Evolutionary conservation across 1,140 invertebrate species (phyloP), one percentile per base, ranked within the genome.

Genomic region (Rhagoletis zephyria): DNA sequence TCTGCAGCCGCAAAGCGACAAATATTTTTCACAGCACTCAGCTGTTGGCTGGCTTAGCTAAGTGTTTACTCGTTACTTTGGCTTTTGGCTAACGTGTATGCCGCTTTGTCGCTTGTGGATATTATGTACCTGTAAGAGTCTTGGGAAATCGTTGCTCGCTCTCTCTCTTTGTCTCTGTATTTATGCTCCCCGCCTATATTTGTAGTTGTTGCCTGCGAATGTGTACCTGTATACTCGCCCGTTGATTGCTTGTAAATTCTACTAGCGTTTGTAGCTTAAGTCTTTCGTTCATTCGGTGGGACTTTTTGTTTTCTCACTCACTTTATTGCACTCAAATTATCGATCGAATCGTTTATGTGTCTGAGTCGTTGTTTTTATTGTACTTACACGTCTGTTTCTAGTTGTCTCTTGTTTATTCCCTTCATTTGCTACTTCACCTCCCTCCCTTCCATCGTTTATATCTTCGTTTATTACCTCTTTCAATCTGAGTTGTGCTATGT

Each of bases 51-150:
- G 14, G 67, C 30, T 45, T 16, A 3, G 67, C 5, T 56, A 10
- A 12, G 40, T 45, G 14, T 74, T 81, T 81, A 81, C 74, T 81
- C 74, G 74, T 59, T 81, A 81, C 74, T 81, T 81, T n/a, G 42
- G 10, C 56, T 51, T 12, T 1, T 81, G 5, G 70, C 30, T 77
- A 16, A 40, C 42, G 5, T 12, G 45, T 81, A 16, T n/a, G 12
- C 74, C n/a, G 45, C 19, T 81, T 81, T 81, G 74, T 51, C 45
- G 74, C 48, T 56, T 81, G 74, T 81, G 74, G 74, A 81, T 81
- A 48, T 30, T 81, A 48, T 81, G 48, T 81, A 81, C 74, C 74
- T 81, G 48, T 81, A 51, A 81, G 48, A 14, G 14, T 14, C 5
- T 74, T 45, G 45, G 42, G 1, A 10, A 6, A 5, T 51, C 1